These are phyloP conservation scores for Bolinopsis microptera DNA, from an alignment of 37 sponge, comb jelly and placozoan species.

Conservation along the genomic window DNA sequence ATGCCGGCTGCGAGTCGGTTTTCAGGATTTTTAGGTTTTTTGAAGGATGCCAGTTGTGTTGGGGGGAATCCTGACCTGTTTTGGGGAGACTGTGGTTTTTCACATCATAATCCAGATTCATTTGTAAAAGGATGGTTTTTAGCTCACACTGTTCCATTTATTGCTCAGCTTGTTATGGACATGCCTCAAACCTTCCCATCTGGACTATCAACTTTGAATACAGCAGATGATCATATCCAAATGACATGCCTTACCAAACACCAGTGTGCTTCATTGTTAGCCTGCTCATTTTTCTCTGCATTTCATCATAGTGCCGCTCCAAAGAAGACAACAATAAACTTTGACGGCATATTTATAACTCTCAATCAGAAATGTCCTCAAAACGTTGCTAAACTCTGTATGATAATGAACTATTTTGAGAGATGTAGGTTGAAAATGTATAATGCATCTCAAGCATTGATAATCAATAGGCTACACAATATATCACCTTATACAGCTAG, in stretches of 20 bases:
- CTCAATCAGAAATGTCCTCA: constrained; percentile 55
- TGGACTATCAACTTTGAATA: neutral
- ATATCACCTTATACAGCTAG: neutral
- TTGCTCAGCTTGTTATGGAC: neutral
- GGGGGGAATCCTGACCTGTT: neutral
- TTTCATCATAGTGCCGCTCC: constrained; percentile 36
- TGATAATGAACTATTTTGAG: constrained; percentile 65
- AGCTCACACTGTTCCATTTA: constrained; percentile 57
- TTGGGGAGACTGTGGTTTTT: constrained; percentile 10
- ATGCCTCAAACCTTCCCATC: constrained; percentile 13
- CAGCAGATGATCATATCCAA: neutral
- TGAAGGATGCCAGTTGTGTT: neutral
- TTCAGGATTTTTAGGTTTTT: neutral
- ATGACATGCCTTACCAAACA: neutral
- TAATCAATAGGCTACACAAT: neutral
- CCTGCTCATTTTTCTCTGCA: constrained; percentile 45
- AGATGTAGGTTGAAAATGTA: constrained; percentile 21
- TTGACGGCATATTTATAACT: neutral
- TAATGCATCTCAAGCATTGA: neutral
- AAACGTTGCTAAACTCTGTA: constrained; percentile 47
- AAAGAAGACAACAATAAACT: neutral
- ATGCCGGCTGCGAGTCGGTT: neutral
- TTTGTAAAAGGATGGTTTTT: constrained; percentile 60
- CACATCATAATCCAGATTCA: neutral
- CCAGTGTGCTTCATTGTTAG: constrained; percentile 24